Evolutionary conservation across 2,888 invertebrate species (phyloP), one percentile per base, ranked within the genome.

Genomic region (Escarpia spicata): DNA sequence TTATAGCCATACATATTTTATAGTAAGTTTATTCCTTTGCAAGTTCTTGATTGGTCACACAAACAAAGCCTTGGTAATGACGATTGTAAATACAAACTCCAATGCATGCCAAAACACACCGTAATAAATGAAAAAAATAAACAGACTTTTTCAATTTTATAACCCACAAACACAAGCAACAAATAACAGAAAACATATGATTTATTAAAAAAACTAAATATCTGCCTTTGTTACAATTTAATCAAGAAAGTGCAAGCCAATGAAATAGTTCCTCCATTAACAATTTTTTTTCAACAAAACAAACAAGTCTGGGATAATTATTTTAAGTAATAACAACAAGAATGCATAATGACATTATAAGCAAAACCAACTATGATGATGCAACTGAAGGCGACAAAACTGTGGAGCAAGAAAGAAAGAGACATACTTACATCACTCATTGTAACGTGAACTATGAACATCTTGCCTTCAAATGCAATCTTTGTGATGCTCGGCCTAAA

Each of bases 391-490:
- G 75, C 75, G 43, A 90, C 45, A 60, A 92, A 43, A 2, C n/a
- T 45, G 52, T 37, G 9, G 15, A 92, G n/a, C 43, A 92, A 44
- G 31, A 92, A n/a, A 90, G 58, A 8, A 91, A 58, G 10, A 91
- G 6, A 44, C 43, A 19, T 43, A 43, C 97, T 97, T 96, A 98
- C 99, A 97, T 99, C 99, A 93, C 98, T 98, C 96, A 98, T 98
- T 95, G 98, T 98, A 93, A 99, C 97, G 96, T 99, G 99, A 92
- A 99, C 98, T 94, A 99, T 99, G 96, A 99, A 99, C 98, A 99
- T 99, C 97, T 99, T 98, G 43, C 99, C 99, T 96, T 99, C 99
- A 96, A 98, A 99, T 96, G 99, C 99, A 95, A 99, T 98, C 97
- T 99, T 99, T 96, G 98, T 98, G 92, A 99, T 98, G 96, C 99